phyloP scores from a whole-genome alignment of 2,113 vertebrate genomes.

The Corvus hawaiiensis region DNA sequence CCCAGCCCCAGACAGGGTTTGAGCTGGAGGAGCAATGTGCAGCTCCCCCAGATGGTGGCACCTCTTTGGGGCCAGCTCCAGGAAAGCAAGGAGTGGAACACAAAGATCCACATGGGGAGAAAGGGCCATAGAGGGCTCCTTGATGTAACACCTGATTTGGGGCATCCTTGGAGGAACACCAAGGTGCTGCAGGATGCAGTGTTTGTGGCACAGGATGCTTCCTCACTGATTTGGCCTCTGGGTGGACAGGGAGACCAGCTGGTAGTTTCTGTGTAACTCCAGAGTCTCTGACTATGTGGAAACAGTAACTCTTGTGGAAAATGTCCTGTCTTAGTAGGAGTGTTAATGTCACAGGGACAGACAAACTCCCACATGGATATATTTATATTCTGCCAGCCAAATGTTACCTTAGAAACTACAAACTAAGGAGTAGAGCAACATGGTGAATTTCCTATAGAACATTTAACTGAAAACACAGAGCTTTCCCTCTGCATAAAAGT shows the following conservation, averaged over 20 bases:
- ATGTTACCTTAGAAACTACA: neutral
- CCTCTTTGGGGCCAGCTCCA: neutral
- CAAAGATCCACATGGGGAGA: neutral
- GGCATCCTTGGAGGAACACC: neutral
- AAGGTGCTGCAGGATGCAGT: neutral
- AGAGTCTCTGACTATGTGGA: neutral
- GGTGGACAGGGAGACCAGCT: neutral
- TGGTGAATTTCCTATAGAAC: neutral
- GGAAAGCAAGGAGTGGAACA: neutral
- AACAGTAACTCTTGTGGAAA: neutral
- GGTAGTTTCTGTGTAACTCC: neutral
- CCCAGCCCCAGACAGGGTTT: neutral
- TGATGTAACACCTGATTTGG: neutral
- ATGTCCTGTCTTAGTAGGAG: neutral
- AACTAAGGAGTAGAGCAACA: neutral
- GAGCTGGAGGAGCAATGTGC: neutral
- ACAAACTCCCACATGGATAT: neutral
- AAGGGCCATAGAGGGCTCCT: rapidly evolving
- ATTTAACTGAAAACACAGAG: neutral
- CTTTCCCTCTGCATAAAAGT: neutral
- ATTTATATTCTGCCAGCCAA: neutral
- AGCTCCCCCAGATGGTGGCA: neutral
- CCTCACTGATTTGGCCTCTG: neutral
- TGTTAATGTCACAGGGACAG: neutral
- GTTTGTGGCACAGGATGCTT: neutral